Evolutionary conservation across 35 echinoderm and acorn worm genomes (phyloP), one percentile per base, ranked within the genome.

Genomic region (Hemicentrotus pulcherrimus): DNA sequence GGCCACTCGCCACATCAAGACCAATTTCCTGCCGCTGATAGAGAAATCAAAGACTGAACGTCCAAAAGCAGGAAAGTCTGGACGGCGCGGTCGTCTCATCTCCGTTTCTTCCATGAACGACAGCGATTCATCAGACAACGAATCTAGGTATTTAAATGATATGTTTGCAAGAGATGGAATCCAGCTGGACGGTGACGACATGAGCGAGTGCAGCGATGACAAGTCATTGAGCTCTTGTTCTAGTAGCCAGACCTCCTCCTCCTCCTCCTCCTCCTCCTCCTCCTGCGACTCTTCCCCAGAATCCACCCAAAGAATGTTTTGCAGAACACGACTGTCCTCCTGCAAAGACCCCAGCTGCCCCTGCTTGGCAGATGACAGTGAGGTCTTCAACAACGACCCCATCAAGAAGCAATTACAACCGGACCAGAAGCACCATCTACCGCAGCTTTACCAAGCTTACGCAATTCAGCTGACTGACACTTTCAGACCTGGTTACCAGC

Each of bases 21-120:
- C 88, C 4, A 90, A 90, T 30, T 90, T 90, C 88, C 46, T 90
- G 88, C 88, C 88, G 88, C 88, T 45, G 46, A 90, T 90, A 33
- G 46, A 90, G 46, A 33, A 90, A 47, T 90, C 88, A 19, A 90
- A 90, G 32, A 90, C 12, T 18, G 46, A 90, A 18, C 65, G 65
- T 5, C 65, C 65, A 78, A 78, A 78, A 78, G 65, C 65, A 32
- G 32, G 32, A 46, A 33, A 90, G 33, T 90, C 32, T 33, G 88
- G 88, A 33, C 88, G 88, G n/a, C 32, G 88, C 4, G 32, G 32
- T 28, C 32, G 32, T 45, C 32, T 33, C 88, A 16, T 90, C 12
- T 90, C 32, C 88, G 88, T 47, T 47, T 32, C 32, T 28, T 90
- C 32, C 46, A 28, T 33, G 31, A 89, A 46, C 87, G 88, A 90